Evolutionary conservation across 2,888 invertebrate species (phyloP), one percentile per base, ranked within the genome.

Genomic region (Drosophila prostipennis): DNA sequence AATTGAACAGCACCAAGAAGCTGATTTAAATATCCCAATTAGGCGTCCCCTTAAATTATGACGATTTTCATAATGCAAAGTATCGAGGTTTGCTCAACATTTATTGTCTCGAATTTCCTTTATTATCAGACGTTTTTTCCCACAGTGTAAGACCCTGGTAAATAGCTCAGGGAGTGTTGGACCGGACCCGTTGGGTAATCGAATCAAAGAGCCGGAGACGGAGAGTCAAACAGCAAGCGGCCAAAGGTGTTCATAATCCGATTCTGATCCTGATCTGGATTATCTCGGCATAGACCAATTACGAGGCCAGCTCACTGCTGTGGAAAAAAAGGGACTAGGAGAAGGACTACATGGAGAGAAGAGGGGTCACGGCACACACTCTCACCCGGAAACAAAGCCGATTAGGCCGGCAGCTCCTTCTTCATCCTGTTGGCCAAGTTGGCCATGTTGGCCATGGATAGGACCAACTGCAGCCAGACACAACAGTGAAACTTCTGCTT

Each of bases 191-290:
- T 2, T n/a, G 6, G 34, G 6, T 16, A 57, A 60, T 57, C 58
- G 59, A 60, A 37, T 60, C 58, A 59, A 23, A 39, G 14, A 29
- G 34, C 6, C 39, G 8, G 13, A 26, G 32, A 6, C 39, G 10
- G 11, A n/a, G 45, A 45, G 45, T 19, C 48, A 14, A 32, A 40
- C 39, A 6, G 40, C 23, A 29, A 55, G 54, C 19, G 29, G 29
- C 19, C 68, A 65, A 67, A 65, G 64, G 65, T 65, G 65, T 67
- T 68, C 14, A 43, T 54, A 67, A 67, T 53, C 68, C 54, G 53
- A 37, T 39, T 39, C 37, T 34, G 45, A 67, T 67, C 53, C 45
- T 68, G 54, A 65, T 65, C 68, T 34, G 68, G 65, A 65, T 65
- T 39, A 65, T 67, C 68, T 46, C 1, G 11, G 64, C 43, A 53